Evolutionary conservation across 2,113 vertebrate genomes (phyloP), one percentile per base, ranked within the genome.

Genomic region (Perca schrenkii): DNA sequence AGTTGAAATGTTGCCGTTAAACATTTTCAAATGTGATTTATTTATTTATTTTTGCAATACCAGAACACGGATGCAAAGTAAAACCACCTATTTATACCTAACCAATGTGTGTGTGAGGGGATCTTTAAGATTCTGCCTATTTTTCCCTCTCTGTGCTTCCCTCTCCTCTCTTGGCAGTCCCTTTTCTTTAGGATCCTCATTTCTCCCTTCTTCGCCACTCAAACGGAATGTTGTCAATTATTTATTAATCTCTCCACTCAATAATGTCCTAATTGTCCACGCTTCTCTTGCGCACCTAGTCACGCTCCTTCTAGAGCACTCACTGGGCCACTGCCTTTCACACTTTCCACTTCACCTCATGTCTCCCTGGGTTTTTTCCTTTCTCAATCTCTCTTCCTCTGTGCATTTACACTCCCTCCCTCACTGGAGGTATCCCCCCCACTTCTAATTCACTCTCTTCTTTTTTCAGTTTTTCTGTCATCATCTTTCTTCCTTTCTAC

Each of bases 251-350:
- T 77, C 74, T 65, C 70, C 61, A 68, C 89, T 85, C 84, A 86
- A 87, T 90, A 90, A 84, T 80, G 84, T 86, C 81, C 89, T 91
- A 90, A 94, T 92, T 91, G 89, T 92, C 88, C 79, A 68, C 13
- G 34, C 70, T 79, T 77, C 67, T 76, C 84, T 82, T 67, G n/a
- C 28, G 19, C 46, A 25, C 36, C 83, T 77, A 19, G 73, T 78
- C 86, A 65, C 54, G 31, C 77, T 83, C 77, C 31, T 73, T 78
- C 49, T 63, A 49, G 36, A 82, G 85, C 80, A 74, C 88, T 83
- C 67, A 74, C 74, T 15, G 69, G 49, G 63, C 75, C 66, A 5
- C 15, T 73, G 86, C 77, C 85, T 89, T 85, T 90, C 86, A 72
- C 91, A 82, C 85, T 79, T 89, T 90, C 81, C 76, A 68, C 88